Evolutionary conservation across 2,113 vertebrate genomes (phyloP).

Genomic region (Syrrhaptes paradoxus): DNA sequence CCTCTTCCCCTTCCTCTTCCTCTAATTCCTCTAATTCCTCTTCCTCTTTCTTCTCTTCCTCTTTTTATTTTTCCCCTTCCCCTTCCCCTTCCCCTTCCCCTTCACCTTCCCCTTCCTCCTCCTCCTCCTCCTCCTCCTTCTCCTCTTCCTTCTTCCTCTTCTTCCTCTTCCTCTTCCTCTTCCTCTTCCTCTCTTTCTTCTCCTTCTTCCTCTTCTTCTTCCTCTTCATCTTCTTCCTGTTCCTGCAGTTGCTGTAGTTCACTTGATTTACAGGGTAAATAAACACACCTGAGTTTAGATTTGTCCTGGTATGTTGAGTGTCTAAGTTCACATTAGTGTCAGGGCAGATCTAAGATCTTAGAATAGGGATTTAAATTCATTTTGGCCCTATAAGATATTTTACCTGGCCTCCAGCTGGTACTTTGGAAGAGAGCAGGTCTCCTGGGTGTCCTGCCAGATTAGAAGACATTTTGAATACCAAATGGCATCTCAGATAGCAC

Average conservation of each 20-base stretch:
- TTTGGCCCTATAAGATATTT: neutral
- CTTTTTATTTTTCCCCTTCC: too few relatives aligned
- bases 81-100: too few relatives aligned
- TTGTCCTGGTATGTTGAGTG: neutral
- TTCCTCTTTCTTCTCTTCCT: too few relatives aligned
- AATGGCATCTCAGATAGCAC: neutral
- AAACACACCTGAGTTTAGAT: neutral
- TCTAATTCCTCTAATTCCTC: too few relatives aligned
- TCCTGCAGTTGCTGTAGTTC: neutral
- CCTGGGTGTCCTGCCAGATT: neutral
- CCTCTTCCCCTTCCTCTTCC: too few relatives aligned
- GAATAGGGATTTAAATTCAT: neutral
- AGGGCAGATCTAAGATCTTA: neutral
- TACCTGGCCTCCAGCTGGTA: neutral
- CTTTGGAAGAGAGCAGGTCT: neutral
- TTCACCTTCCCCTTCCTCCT: too few relatives aligned
- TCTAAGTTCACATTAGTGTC: neutral
- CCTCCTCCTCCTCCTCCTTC: too few relatives aligned
- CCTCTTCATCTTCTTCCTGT: too few relatives aligned
- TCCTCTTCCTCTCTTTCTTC: too few relatives aligned
- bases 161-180: too few relatives aligned
- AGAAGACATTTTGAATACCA: neutral
- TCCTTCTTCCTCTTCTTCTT: too few relatives aligned
- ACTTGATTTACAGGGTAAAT: neutral
- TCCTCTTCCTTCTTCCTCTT: too few relatives aligned